Base-by-base conservation (phyloP, 2,113 vertebrate species). In the Sarotherodon lohbergeri region DNA sequence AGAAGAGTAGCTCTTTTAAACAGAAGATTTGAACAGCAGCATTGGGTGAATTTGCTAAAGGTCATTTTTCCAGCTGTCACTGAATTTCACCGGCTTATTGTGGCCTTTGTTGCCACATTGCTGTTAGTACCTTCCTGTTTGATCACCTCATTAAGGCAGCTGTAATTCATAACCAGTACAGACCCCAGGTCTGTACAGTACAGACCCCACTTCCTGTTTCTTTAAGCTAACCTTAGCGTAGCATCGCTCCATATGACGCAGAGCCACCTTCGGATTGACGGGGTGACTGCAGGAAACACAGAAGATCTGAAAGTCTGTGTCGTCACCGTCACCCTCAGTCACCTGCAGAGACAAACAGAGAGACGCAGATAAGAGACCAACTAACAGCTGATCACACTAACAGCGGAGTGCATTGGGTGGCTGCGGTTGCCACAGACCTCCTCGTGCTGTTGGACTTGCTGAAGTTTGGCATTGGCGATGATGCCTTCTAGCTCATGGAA, bases 241-340 rank as follows among this genome's bases (percentile, higher is more conserved):
- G 92, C 98, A 98, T 81, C 98, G 93, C 89, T 98, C 98, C 98
- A 98, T 98, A 93, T 98, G 98, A 24, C 97, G 94, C 88, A 98
- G 95, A 13, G 98, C 98, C 90, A 98, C 98, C 80, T 98, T 98
- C 9, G 98, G 98, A 93, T 98, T 98, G 84, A 98, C 93, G 1
- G 98, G 98, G 81, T 98, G 98, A 81, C 98, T 98, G 78, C 98
- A 98, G 80, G 98, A 98, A 7, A 98, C 97, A 16, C 98, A 98
- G 94, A 98, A 98, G 78, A 98, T 98, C 96, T 98, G 98, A 5
- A 98, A 93, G 91, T 98, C 98, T 0, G 97, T 98, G 93, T 98
- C 98, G 0, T 98, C 98, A 1, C 97, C 97, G 32, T 98, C 98
- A 0, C 97, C 97, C 80, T 98, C 98, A 1, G 96, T 97, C 73